Evolutionary conservation across 2,797 vertebrate genomes (phyloP), one percentile per base, ranked within the genome.

Genomic region (Trachurus trachurus): DNA sequence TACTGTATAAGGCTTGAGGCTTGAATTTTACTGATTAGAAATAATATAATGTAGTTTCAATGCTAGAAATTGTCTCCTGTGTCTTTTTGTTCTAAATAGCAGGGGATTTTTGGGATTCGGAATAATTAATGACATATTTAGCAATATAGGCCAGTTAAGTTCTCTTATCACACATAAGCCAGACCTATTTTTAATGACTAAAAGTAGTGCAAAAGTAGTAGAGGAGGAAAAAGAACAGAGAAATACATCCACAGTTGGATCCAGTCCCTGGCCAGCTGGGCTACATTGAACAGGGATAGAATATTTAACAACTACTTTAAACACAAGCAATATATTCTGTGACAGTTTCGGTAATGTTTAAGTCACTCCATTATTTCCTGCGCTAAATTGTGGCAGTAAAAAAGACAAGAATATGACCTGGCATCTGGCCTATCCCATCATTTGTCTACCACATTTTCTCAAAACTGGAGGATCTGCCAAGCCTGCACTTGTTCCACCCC

Each of bases 111-210:
- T 21, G 0, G 22, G 57, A 19, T 2, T 67, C 2, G 52, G 37
- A 45, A 16, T 44, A 40, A 65, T 34, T 12, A 10, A 3, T 29
- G 26, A 29, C 2, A 60, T 31, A 60, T 60, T 45, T 8, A 3
- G 29, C 3, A 47, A 42, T 44, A 37, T 45, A 19, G 65, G 44
- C 4, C 58, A 47, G 49, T 2, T 16, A n/a, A 26, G 60, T 16
- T 12, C 4, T 45, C 26, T 59, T 21, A 70, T 45, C 31, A 68
- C 42, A 62, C 34, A 63, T 59, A 70, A 50, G 17, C 19, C 17
- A 29, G 59, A 65, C 29, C 10, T 26, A 37, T 44, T 76, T 75
- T 21, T 64, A 52, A 70, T 63, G 62, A 47, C 39, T 64, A 40
- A 60, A 63, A 68, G 42, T 49, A 45, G 37, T 49, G 66, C 34